Evolutionary conservation across 2,113 vertebrate genomes (phyloP).

Genomic region (Struthio camelus): DNA sequence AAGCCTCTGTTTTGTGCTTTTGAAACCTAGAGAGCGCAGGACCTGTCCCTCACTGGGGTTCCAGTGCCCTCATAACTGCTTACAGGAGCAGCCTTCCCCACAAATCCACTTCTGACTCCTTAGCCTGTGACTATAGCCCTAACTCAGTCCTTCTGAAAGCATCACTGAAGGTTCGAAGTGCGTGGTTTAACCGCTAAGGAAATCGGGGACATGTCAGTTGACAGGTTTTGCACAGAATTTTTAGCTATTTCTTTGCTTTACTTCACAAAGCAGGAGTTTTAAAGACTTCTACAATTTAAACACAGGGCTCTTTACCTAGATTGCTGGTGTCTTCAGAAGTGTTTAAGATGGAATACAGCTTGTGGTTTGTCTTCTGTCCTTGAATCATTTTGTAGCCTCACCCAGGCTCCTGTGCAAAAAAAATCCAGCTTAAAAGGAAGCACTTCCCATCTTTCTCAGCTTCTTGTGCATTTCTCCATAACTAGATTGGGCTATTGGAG

Average conservation of each 20-base stretch:
- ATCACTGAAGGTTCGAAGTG: neutral
- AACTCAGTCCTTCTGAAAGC: neutral
- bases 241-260: neutral
- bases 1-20: neutral
- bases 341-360: neutral
- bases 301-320: neutral
- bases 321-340: neutral
- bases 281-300: neutral
- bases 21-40: neutral
- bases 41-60: neutral
- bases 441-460: neutral
- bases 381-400: neutral
- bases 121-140: neutral
- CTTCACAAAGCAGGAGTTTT: neutral
- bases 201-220: neutral
- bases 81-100: neutral
- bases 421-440: neutral
- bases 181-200: neutral
- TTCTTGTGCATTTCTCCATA: neutral
- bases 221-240: neutral
- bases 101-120: neutral
- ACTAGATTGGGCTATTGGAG: neutral
- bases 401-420: neutral
- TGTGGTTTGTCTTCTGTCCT: neutral
- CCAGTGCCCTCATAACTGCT: neutral